Evolutionary conservation across 2,888 invertebrate genomes (phyloP).

Genomic region (Epinotia demarniana): DNA sequence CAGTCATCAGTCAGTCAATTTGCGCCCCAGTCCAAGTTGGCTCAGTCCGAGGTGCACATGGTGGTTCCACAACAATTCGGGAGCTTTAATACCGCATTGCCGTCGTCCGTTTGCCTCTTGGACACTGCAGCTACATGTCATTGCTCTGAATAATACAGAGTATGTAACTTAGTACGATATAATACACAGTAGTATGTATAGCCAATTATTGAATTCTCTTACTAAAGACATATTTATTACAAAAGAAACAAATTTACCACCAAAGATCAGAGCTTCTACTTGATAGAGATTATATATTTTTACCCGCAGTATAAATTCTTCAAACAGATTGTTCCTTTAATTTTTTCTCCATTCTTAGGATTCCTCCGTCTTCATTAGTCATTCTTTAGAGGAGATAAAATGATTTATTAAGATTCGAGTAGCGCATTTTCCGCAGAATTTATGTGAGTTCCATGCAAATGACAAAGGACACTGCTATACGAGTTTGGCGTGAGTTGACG

Average conservation of each 20-base stretch:
- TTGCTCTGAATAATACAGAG: too few relatives aligned
- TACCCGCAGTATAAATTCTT: slow-evolving; percentile 56
- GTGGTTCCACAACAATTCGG: too few relatives aligned
- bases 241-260: background rate
- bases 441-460: slow-evolving; percentile 65
- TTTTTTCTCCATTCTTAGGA: slow-evolving; percentile 66
- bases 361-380: slow-evolving; percentile 71
- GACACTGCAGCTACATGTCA: too few relatives aligned
- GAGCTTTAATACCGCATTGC: too few relatives aligned
- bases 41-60: too few relatives aligned
- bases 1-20: too few relatives aligned
- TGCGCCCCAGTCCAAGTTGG: too few relatives aligned
- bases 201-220: too few relatives aligned
- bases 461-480: slow-evolving; percentile 49
- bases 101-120: too few relatives aligned
- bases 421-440: slow-evolving; percentile 58
- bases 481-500: slow-evolving; percentile 46
- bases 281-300: slow-evolving; percentile 11
- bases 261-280: background rate
- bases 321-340: slow-evolving; percentile 68
- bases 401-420: slow-evolving; percentile 68
- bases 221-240: background rate
- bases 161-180: too few relatives aligned
- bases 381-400: slow-evolving; percentile 74
- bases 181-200: background rate